Percentiles rank a stretch among this genome's conserved stretches.
Evolutionary conservation across 2,888 invertebrate genomes (phyloP).

Genomic region (Physocephala rufipes): DNA sequence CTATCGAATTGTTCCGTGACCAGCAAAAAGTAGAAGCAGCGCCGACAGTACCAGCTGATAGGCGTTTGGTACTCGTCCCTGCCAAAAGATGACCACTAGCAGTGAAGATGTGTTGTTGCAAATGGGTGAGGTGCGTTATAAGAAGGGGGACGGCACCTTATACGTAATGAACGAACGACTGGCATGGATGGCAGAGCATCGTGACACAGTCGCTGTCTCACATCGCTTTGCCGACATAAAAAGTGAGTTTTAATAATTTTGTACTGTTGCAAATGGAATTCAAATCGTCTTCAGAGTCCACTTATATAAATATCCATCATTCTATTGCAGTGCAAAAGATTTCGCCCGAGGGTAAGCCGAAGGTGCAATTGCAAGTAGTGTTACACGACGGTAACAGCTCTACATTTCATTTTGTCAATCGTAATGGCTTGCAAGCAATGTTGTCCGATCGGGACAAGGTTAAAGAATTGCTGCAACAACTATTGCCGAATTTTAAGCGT

Average conservation of each 20-base stretch:
- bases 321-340: slow-evolving; percentile 89
- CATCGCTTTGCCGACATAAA: slow-evolving; percentile 96
- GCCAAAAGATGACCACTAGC: slow-evolving; percentile 77
- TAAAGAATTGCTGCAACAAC: slow-evolving; percentile 88
- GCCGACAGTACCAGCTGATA: not conserved
- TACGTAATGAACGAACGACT: slow-evolving; percentile 94
- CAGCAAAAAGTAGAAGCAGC: not conserved
- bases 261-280: not conserved
- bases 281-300: too few relatives aligned
- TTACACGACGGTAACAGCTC: slow-evolving; percentile 92
- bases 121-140: slow-evolving; percentile 90
- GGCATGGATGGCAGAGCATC: slow-evolving; percentile 95
- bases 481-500: slow-evolving; percentile 92
- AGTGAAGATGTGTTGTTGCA: slow-evolving; percentile 95
- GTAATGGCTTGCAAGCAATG: slow-evolving; percentile 83
- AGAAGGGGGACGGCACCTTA: slow-evolving; percentile 95
- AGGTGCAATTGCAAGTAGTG: slow-evolving; percentile 97
- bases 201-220: slow-evolving; percentile 90
- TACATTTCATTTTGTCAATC: slow-evolving; percentile 97
- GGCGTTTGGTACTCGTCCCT: not conserved
- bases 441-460: slow-evolving; percentile 91
- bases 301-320: not conserved
- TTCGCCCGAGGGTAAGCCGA: slow-evolving; percentile 95
- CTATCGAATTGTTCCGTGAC: not conserved
- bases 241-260: slow-evolving; percentile 69